Conservation (phyloP, 2,888 invertebrate species). For the Dynastes tityus region DNA sequence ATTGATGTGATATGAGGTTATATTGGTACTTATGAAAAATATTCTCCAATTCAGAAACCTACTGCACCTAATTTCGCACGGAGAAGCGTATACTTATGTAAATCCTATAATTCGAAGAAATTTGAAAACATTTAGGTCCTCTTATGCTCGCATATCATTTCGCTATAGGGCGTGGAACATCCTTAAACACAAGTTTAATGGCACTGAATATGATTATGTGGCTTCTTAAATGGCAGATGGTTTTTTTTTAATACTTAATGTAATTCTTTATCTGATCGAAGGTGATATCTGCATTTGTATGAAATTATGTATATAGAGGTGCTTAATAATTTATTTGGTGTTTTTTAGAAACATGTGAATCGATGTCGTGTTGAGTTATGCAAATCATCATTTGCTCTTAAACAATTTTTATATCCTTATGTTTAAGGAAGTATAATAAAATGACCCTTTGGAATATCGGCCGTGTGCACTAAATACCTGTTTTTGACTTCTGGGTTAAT, state of each 20-base stretch:
- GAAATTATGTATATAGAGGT: background rate
- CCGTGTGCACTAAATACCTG: too few relatives aligned
- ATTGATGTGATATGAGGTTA: too few relatives aligned
- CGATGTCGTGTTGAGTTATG: slow-evolving; percentile 8
- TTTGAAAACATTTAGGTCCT: background rate
- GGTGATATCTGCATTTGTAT: background rate
- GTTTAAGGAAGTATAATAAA: too few relatives aligned
- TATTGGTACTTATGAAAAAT: too few relatives aligned
- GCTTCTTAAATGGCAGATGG: background rate
- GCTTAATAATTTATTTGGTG: background rate
- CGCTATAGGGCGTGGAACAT: background rate
- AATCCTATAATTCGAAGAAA: background rate
- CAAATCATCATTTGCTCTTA: background rate
- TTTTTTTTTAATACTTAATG: background rate
- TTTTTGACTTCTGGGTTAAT: too few relatives aligned
- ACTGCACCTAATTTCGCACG: background rate
- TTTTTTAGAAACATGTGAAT: background rate
- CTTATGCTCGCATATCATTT: background rate
- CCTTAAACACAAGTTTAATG: slow-evolving; percentile 1
- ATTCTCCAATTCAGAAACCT: too few relatives aligned
- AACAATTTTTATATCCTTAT: background rate
- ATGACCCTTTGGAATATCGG: too few relatives aligned
- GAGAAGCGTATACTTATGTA: background rate
- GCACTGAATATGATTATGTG: background rate
- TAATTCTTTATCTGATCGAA: slow-evolving; percentile 1